Evolutionary conservation across 2,888 invertebrate genomes (phyloP).

Genomic region (Platycheirus albimanus): DNA sequence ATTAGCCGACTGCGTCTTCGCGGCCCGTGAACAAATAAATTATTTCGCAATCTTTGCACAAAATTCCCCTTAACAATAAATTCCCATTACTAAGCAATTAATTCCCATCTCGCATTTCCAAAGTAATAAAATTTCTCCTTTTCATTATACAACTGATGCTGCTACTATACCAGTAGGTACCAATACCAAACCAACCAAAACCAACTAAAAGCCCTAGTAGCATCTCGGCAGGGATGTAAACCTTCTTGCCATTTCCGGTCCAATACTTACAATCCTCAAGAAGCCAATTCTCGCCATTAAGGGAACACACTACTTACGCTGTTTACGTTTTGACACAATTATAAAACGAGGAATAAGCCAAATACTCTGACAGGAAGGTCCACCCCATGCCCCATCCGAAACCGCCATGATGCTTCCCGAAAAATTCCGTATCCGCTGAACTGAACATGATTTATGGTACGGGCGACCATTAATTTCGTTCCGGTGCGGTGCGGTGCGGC

Average conservation of each 20-base stretch:
- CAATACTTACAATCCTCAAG: slow-evolving; percentile 32
- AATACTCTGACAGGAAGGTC: slow-evolving; percentile 45
- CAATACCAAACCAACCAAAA: neutral
- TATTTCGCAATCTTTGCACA: slow-evolving; percentile 60
- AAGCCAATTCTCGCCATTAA: slow-evolving; percentile 39
- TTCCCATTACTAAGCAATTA: slow-evolving; percentile 72
- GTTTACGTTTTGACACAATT: slow-evolving; percentile 69
- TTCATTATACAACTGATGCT: neutral
- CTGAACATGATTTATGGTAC: slow-evolving; percentile 70
- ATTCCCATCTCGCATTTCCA: slow-evolving; percentile 63
- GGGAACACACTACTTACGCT: slow-evolving; percentile 50
- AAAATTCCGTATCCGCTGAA: slow-evolving; percentile 63
- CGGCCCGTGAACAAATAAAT: slow-evolving; percentile 50
- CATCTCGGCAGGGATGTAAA: slow-evolving; percentile 19
- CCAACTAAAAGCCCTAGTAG: too few species aligned
- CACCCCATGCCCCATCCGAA: neutral
- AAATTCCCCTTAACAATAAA: slow-evolving; percentile 60
- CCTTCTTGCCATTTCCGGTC: slow-evolving; percentile 35
- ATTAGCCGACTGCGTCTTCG: slow-evolving; percentile 26
- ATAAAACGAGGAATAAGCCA: slow-evolving; percentile 54
- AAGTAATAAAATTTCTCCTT: slow-evolving; percentile 65
- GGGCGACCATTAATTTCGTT: slow-evolving; percentile 65
- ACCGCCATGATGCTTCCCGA: slow-evolving; percentile 8
- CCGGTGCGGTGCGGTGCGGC: too few species aligned
- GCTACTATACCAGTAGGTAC: neutral